Evolutionary conservation across 2,888 invertebrate species (phyloP).

Genomic region (Pheosia gnoma): DNA sequence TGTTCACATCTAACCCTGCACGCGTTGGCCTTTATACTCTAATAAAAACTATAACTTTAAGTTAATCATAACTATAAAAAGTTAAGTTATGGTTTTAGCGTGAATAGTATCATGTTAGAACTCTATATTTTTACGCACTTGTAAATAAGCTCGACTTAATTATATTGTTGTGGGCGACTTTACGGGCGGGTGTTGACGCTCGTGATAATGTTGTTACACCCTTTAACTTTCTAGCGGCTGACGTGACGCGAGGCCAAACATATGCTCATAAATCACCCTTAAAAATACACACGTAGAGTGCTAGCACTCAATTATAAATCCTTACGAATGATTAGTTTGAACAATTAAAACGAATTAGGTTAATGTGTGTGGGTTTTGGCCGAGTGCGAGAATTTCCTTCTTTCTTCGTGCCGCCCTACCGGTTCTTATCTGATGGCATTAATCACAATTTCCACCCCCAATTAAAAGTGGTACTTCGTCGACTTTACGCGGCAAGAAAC

Average conservation of each 20-base stretch:
- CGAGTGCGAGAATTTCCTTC: constrained; percentile 59
- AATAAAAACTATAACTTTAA: background rate
- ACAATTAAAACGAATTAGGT: constrained; percentile 83
- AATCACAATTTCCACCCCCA: constrained; percentile 83
- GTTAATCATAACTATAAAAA: constrained; percentile 2
- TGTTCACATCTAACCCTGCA: no score
- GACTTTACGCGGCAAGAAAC: constrained; percentile 42
- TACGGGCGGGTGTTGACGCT: constrained; percentile 59
- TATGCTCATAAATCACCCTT: constrained; percentile 57
- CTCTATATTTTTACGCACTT: constrained; percentile 39
- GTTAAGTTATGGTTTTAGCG: constrained; percentile 23
- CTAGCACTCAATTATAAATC: constrained; percentile 60
- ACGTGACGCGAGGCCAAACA: constrained; percentile 62
- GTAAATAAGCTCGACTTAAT: constrained; percentile 43
- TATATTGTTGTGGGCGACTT: constrained; percentile 44
- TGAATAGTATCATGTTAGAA: constrained; percentile 39
- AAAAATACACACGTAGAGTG: constrained; percentile 51
- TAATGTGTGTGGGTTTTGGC: constrained; percentile 78
- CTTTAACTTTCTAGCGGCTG: constrained; percentile 40
- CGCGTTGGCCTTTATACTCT: background rate
- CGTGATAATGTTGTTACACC: constrained; percentile 53
- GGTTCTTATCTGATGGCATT: constrained; percentile 77
- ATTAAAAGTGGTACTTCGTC: constrained; percentile 71
- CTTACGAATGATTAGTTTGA: constrained; percentile 78
- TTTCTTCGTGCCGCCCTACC: constrained; percentile 66